Evolutionary conservation across 1,140 invertebrate species (phyloP).

Genomic region (Calephelis virginiensis): DNA sequence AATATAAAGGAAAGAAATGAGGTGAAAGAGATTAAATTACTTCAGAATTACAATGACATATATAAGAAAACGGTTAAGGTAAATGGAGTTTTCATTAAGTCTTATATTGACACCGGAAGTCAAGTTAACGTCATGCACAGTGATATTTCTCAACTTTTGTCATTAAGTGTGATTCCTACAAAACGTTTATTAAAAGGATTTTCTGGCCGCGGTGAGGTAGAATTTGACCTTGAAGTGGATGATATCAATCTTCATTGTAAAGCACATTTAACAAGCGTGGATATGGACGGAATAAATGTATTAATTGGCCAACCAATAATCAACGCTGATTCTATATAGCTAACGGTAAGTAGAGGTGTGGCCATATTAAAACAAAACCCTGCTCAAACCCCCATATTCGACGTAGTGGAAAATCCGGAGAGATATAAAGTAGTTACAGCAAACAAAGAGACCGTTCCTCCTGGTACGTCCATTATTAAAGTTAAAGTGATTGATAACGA

Average conservation of each 20-base stretch:
- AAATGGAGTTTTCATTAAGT: conserved; percentile 17
- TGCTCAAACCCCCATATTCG: background rate
- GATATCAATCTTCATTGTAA: background rate
- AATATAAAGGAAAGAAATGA: background rate
- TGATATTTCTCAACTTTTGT: background rate
- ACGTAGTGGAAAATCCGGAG: background rate
- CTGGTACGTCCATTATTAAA: conserved; percentile 20
- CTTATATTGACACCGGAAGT: conserved; percentile 25
- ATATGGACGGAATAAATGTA: background rate
- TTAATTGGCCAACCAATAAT: conserved; percentile 8
- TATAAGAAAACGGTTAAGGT: conserved; percentile 22
- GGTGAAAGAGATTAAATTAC: conserved; percentile 17
- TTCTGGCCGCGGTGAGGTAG: conserved; percentile 20
- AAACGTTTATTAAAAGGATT: conserved; percentile 19
- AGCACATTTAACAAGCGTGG: background rate
- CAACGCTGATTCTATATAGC: background rate
- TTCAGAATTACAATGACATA: conserved; percentile 17
- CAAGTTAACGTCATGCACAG: background rate
- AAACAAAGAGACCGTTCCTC: background rate
- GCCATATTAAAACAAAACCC: background rate
- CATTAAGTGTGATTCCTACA: conserved; percentile 18
- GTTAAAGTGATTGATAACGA: conserved; percentile 16
- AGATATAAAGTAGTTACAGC: background rate
- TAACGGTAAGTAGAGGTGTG: background rate
- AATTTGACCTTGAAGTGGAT: conserved; percentile 25